Percentiles rank a stretch among this genome's conserved stretches.
These are phyloP conservation scores for Anhinga anhinga DNA, from an alignment of 2,113 vertebrate species.

Conservation along the genomic window DNA sequence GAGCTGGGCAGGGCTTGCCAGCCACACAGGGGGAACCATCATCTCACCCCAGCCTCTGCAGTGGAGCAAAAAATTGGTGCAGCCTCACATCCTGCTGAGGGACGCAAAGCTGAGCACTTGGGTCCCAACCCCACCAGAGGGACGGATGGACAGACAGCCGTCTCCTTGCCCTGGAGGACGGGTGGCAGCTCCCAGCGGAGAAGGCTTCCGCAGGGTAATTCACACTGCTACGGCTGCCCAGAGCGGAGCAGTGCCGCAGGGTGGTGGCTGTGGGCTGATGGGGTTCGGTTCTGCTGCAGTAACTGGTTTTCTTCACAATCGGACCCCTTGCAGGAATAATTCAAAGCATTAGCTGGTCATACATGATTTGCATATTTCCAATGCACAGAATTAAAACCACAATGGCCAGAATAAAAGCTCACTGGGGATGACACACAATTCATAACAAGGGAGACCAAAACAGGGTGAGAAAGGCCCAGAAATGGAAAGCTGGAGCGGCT, in stretches of 20 bases:
- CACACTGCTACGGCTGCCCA: accelerated
- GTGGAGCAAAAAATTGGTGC: neutral
- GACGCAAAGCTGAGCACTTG: neutral
- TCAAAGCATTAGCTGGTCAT: neutral
- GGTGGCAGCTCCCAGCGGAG: neutral
- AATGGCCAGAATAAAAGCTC: neutral
- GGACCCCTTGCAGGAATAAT: neutral
- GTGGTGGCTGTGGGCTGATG: neutral
- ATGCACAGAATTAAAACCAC: neutral
- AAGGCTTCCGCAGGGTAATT: neutral
- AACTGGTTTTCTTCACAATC: neutral
- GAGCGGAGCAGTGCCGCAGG: neutral
- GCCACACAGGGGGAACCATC: neutral
- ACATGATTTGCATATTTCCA: neutral
- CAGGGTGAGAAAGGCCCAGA: neutral
- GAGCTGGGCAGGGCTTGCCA: neutral
- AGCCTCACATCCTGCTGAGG: neutral
- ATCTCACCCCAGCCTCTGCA: neutral
- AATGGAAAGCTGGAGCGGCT: neutral
- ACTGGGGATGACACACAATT: neutral
- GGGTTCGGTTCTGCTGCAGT: neutral
- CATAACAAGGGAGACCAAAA: neutral
- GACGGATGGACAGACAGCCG: neutral
- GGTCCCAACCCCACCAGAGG: neutral
- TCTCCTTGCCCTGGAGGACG: neutral